A percentile compares a stretch with the other conserved stretches of the same genome.
Evolutionary conservation across 1,140 invertebrate species (phyloP).

Genomic region (Spodoptera frugiperda): DNA sequence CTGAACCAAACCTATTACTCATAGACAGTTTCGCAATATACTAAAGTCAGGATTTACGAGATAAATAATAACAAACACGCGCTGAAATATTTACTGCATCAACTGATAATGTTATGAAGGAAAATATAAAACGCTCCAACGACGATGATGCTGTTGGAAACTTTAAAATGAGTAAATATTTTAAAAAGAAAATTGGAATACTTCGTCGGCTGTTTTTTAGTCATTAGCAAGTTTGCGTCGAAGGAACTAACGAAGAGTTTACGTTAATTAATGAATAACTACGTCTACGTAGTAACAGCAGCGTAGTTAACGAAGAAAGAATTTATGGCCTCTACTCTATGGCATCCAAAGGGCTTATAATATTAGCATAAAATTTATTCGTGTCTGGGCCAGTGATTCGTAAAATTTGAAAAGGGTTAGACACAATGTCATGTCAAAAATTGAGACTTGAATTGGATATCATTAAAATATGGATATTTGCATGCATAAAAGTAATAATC

Average conservation of each 20-base stretch:
- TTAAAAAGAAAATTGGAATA: constrained; percentile 25
- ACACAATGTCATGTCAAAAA: constrained; percentile 56
- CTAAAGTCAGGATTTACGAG: not conserved
- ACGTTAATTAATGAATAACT: constrained; percentile 28
- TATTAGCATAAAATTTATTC: constrained; percentile 56
- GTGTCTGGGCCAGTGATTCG: constrained; percentile 48
- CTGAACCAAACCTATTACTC: not conserved
- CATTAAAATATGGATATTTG: constrained; percentile 48
- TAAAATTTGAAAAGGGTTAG: constrained; percentile 65
- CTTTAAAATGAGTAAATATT: constrained; percentile 20
- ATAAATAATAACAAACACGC: not conserved
- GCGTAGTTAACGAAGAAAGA: constrained; percentile 21
- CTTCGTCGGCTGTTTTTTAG: constrained; percentile 21
- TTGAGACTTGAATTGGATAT: constrained; percentile 53
- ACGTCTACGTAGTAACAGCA: constrained; percentile 13
- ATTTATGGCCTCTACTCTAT: not conserved
- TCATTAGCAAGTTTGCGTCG: constrained; percentile 33
- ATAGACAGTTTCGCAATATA: not conserved
- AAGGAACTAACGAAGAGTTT: constrained; percentile 31
- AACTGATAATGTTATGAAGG: constrained; percentile 1
- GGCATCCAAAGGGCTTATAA: too few species aligned
- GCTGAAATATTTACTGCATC: too few species aligned
- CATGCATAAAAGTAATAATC: constrained; percentile 31
- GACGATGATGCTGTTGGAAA: not conserved
- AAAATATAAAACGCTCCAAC: not conserved